Evolutionary conservation across 2,113 vertebrate genomes (phyloP), one percentile per base, ranked within the genome.

Genomic region (Epinephelus fuscoguttatus): DNA sequence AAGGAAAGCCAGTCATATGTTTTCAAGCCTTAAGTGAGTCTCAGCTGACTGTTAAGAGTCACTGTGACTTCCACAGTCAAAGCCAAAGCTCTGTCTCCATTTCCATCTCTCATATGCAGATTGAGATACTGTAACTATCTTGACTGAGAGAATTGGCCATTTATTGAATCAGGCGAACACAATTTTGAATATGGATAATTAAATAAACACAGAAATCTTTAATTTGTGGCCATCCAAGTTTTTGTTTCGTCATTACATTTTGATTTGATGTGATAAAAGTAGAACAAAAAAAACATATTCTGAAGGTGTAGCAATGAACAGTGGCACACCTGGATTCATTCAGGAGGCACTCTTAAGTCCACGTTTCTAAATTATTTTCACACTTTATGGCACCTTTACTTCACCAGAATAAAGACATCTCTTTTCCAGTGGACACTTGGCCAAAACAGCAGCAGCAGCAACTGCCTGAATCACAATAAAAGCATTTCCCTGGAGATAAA

Each of bases 401-500:
- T 67, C 40, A 61, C 40, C 55, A 30, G 45, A 77, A 75, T 71
- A 18, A 23, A 74, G 60, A 75, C 55, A 45, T 73, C 5, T 77
- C 21, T 75, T 75, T 52, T 80, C 45, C 60, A 67, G 8, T 4
- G 25, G 40, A 60, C 12, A 64, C 57, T 55, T 67, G 33, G 62
- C 64, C 68, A 74, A 78, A 78, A 68, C 33, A 76, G 80, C 76
- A 75, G 70, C 23, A 85, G 70, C 64, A 85, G 79, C 52, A 64
- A 84, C 78, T 70, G 72, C 82, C 56, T 80, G 72, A 83, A 77
- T 25, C 80, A 69, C 74, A 84, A 78, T 79, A 83, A 80, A 82
- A 75, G 69, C 75, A 75, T 59, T 50, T 78, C 66, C 68, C 56
- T 25, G 21, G 70, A 78, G 64, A 86, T 53, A 78, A 76, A 49